Base-by-base conservation (phyloP, 2,797 vertebrate genomes). In the Melanotaenia boesemani region DNA sequence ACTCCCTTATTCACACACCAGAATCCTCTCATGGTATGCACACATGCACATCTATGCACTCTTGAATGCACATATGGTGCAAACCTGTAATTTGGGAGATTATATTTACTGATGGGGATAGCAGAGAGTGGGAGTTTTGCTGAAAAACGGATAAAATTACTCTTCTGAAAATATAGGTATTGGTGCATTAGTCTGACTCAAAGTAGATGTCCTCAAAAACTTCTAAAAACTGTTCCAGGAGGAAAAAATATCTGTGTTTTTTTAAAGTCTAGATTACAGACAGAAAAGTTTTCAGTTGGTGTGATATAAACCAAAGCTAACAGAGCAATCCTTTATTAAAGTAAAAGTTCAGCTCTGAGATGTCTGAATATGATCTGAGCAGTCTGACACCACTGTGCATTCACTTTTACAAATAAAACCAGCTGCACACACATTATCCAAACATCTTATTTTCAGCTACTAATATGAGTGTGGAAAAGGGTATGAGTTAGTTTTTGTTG, bases 331-430 rank as follows among this genome's bases (percentile, higher is more conserved):
- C 12, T 2, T 81, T 70, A 72, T 37, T 9, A 0, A 57, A 77
- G 82, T 79, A 68, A 83, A 78, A 80, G 79, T 64, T 90, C 70
- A 82, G 63, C 36, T 66, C 46, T 12, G 28, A 83, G 77, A 76
- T 77, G 72, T 70, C 72, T 70, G 65, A 86, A 88, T 77, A 68
- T 64, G 74, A 74, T 37, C 58, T 4, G 48, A 52, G 48, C 9
- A 4, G 2, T 24, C 0, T 10, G 20, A 52, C 50, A 66, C 74
- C 62, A 63, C 59, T 16, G 64, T 34, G 55, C 69, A 63, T 24
- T 60, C 30, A 69, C 55, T 71, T 37, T 46, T 24, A 65, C 18
- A 70, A 44, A 72, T 57, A 60, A n/a, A 73, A 60, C 24, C 0
- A 16, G 59, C 65, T 32, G 55, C 44, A 13, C 22, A 60, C 54